Evolutionary conservation across 2,888 invertebrate species (phyloP).

Genomic region (Ochropleura leucogaster): DNA sequence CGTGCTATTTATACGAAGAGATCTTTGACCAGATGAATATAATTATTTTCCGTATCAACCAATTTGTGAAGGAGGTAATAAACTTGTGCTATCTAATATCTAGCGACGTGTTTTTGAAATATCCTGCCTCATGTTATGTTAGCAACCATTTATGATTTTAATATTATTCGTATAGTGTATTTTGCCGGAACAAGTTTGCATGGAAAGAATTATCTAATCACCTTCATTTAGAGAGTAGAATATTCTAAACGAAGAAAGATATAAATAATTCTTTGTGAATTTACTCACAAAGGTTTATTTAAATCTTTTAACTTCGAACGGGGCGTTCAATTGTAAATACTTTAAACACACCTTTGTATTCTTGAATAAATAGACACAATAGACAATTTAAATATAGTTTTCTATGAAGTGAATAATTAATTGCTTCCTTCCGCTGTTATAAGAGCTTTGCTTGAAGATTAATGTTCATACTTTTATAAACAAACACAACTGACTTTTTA

Average conservation of each 20-base stretch:
- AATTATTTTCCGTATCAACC: conserved; percentile 49
- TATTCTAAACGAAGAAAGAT: conserved; percentile 39
- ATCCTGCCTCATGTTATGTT: conserved; percentile 48
- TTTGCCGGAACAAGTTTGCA: conserved; percentile 46
- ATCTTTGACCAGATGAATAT: conserved; percentile 52
- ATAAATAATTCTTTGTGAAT: too few species aligned
- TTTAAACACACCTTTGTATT: conserved; percentile 38
- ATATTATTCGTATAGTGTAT: conserved; percentile 34
- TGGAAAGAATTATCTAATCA: conserved; percentile 52
- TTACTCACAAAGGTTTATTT: conserved; percentile 39
- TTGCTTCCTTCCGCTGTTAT: conserved; percentile 39
- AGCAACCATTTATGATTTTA: conserved; percentile 35
- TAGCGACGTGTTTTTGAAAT: conserved; percentile 54
- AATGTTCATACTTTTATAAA: conserved; percentile 10
- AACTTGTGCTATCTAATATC: conserved; percentile 54
- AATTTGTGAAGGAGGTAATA: conserved; percentile 61
- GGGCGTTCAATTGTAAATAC: conserved; percentile 18
- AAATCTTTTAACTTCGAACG: conserved; percentile 2
- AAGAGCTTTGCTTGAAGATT: conserved; percentile 43
- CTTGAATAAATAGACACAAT: conserved; percentile 39
- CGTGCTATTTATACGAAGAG: conserved; percentile 46
- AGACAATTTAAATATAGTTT: conserved; percentile 35
- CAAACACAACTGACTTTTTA: not conserved
- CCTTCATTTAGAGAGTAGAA: conserved; percentile 43
- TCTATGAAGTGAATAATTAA: conserved; percentile 31